Conservation (phyloP, 64 coral and sea anemone species). For the Dendronephthya gigantea region DNA sequence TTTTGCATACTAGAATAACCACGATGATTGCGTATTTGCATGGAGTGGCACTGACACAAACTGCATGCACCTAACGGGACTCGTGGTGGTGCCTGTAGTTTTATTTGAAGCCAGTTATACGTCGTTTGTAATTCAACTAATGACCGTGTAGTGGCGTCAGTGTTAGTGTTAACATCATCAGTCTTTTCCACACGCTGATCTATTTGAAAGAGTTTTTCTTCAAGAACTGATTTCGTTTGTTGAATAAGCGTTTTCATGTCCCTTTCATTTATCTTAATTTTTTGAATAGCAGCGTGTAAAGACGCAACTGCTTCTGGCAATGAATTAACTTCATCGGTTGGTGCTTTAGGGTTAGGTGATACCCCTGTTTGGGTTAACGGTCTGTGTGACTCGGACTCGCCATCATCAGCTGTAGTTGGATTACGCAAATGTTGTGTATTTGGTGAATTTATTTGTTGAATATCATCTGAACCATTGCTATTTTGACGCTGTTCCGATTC, state of each 20-base stretch:
- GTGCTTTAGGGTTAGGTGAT: too few species aligned
- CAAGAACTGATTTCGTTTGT: not conserved
- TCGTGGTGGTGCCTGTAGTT: not conserved
- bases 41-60: not conserved
- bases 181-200: not conserved
- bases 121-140: slow-evolving; percentile 1
- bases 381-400: not conserved
- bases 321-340: not conserved
- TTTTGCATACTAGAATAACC: not conserved
- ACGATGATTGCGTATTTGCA: not conserved
- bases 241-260: not conserved
- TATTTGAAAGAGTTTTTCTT: not conserved
- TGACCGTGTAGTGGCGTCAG: not conserved
- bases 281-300: not conserved
- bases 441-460: not conserved
- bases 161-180: not conserved
- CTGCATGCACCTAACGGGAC: not conserved
- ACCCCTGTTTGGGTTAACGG: not conserved
- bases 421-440: not conserved
- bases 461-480: not conserved
- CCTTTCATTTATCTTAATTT: too few species aligned
- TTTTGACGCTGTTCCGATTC: not conserved
- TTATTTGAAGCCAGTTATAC: not conserved
- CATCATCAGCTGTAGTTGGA: not conserved
- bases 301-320: not conserved